Evolutionary conservation across 2,797 vertebrate species (phyloP), one percentile per base, ranked within the genome.

Genomic region (Pogoniulus pusillus): DNA sequence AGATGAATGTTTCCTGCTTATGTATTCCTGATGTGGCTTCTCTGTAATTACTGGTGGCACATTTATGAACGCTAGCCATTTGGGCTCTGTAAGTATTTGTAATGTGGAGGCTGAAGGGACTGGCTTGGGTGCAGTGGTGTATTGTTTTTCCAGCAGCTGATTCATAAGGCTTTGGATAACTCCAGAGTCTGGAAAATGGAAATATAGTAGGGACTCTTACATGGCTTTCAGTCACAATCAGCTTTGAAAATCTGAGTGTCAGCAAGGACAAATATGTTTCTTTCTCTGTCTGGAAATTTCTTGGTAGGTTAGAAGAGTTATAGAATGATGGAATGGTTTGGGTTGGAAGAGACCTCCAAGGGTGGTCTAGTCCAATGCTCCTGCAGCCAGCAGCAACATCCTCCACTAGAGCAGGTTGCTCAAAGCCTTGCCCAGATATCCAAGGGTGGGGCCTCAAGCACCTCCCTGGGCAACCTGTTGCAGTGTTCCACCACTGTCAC

Each of bases 11-110:
- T 82, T 71, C 54, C 47, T 62, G 32, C 15, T 62, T 23, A 10
- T 0, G 0, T 51, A 4, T 9, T 3, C 20, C n/a, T 1, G 1
- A 6, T 32, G 32, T 75, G 63, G 6, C 26, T 66, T 69, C 62
- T n/a, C 55, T 43, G 22, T 66, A 47, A 27, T 62, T 82, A 27
- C 18, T 0, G 2, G 45, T 57, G n/a, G 6, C 32, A 18, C 4
- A 1, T 72, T 68, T 51, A 53, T 23, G 0, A 17, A 30, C 30
- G 16, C 9, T 22, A 24, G 30, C 12, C 1, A 0, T 32, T 69
- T 41, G 68, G 26, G 26, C 49, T 88, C n/a, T 60, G 70, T 39
- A n/a, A 53, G 10, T 66, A 3, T 64, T 72, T 78, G 41, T 59
- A 27, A 54, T 24, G 7, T 0, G 1, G 23, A 41, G 60, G 34